Conservation (phyloP, 2,888 invertebrate genomes). For the Stictocephala bisonia region DNA sequence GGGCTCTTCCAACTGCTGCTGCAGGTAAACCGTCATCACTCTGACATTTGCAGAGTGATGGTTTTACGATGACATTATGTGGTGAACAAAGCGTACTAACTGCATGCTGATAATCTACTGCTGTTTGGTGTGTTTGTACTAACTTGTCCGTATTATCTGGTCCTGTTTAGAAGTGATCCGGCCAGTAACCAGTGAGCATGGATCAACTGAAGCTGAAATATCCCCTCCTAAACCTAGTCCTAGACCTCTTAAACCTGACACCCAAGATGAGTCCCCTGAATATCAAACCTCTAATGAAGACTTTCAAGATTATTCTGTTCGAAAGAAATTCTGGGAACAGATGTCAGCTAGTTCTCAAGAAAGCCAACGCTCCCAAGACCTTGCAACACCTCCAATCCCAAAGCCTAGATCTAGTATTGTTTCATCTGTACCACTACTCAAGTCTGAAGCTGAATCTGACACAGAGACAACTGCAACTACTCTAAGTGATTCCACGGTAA, state of each 20-base stretch:
- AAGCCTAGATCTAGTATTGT: conserved; percentile 64
- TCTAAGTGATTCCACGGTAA: conserved; percentile 48
- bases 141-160: conserved; percentile 45
- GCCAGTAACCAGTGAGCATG: conserved; percentile 50
- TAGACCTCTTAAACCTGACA: conserved; percentile 51
- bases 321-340: conserved; percentile 69
- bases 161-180: conserved; percentile 54
- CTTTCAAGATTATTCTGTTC: conserved; percentile 65
- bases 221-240: conserved; percentile 54
- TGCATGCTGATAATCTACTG: conserved; percentile 18
- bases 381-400: conserved; percentile 63
- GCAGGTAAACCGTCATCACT: conserved; percentile 7
- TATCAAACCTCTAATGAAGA: conserved; percentile 56
- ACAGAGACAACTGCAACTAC: conserved; percentile 48
- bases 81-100: conserved; percentile 35
- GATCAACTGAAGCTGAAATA: conserved; percentile 47
- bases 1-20: background rate
- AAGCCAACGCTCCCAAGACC: conserved; percentile 60
- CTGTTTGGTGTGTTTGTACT: conserved; percentile 42
- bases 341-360: conserved; percentile 60
- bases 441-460: conserved; percentile 48
- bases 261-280: conserved; percentile 47
- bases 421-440: conserved; percentile 43
- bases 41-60: background rate
- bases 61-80: conserved; percentile 36